phyloP scores from a whole-genome alignment of 1,140 invertebrate species.

The Ctenoplectra terminalis region DNA sequence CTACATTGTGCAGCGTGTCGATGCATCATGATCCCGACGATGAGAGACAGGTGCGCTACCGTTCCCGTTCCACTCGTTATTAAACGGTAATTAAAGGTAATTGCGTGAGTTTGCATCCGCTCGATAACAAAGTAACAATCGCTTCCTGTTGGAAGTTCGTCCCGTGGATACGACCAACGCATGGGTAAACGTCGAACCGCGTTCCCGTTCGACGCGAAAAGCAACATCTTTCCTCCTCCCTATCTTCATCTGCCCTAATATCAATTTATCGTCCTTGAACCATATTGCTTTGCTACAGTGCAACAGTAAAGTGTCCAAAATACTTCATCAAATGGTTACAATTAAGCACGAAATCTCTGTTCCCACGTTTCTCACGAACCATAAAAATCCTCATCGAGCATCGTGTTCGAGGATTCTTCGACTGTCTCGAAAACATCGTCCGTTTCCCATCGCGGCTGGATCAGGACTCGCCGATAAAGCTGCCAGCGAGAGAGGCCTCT shows the following conservation, averaged over 20 bases:
- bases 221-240: neutral
- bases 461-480: neutral
- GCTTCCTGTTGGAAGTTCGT: conserved; percentile 59
- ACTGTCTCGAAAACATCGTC: neutral
- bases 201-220: conserved; percentile 8
- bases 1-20: conserved; percentile 49
- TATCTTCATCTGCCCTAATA: neutral
- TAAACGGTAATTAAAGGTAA: conserved; percentile 72
- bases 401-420: neutral
- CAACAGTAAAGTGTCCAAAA: too few species aligned
- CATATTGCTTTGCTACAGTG: too few species aligned
- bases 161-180: conserved; percentile 17
- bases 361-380: neutral
- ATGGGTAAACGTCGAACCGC: conserved; percentile 37
- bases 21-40: conserved; percentile 50
- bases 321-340: too few species aligned
- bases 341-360: too few species aligned
- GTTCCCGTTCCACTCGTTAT: conserved; percentile 51
- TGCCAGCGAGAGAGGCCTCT: neutral
- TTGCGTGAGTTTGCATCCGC: conserved; percentile 65
- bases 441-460: conserved; percentile 22
- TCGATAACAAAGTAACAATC: conserved; percentile 65
- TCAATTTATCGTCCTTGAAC: too few species aligned
- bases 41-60: conserved; percentile 54
- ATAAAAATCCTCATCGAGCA: neutral